phyloP scores from a whole-genome alignment of 2,113 vertebrate species.

The Eulacestoma nigropectus region DNA sequence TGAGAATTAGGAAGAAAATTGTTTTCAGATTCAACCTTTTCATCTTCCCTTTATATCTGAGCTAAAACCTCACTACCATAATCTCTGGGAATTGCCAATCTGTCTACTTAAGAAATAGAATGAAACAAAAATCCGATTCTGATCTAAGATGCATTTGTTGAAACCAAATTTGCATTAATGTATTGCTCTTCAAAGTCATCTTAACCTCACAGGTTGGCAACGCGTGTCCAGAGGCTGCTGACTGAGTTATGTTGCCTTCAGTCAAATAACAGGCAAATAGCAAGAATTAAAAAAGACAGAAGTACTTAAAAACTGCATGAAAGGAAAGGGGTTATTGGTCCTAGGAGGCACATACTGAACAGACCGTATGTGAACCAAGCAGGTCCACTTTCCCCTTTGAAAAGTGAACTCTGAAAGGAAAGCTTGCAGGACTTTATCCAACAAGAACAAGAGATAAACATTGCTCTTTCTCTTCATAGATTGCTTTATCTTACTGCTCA shows the following conservation, averaged over 20 bases:
- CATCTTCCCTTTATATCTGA: background rate
- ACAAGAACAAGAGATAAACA: background rate
- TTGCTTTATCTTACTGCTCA: background rate
- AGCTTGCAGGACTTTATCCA: background rate
- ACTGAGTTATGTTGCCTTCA: background rate
- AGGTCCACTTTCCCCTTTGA: background rate
- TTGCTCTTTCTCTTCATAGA: background rate
- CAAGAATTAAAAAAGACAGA: background rate
- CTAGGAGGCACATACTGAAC: background rate
- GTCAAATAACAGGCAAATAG: background rate
- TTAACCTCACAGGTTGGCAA: background rate
- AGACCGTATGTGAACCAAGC: background rate
- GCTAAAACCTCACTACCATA: background rate
- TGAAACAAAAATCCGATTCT: background rate
- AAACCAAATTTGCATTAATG: background rate
- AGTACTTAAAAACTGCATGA: background rate
- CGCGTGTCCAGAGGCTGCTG: fast-evolving
- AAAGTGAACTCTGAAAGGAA: background rate
- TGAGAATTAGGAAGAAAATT: background rate
- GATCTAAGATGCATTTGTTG: background rate
- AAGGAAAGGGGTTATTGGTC: background rate
- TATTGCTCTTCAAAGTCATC: background rate
- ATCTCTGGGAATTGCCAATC: background rate
- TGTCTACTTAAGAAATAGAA: background rate
- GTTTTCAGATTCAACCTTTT: background rate